Evolutionary conservation across 2,888 invertebrate species (phyloP).

Genomic region (Halictus ligatus): DNA sequence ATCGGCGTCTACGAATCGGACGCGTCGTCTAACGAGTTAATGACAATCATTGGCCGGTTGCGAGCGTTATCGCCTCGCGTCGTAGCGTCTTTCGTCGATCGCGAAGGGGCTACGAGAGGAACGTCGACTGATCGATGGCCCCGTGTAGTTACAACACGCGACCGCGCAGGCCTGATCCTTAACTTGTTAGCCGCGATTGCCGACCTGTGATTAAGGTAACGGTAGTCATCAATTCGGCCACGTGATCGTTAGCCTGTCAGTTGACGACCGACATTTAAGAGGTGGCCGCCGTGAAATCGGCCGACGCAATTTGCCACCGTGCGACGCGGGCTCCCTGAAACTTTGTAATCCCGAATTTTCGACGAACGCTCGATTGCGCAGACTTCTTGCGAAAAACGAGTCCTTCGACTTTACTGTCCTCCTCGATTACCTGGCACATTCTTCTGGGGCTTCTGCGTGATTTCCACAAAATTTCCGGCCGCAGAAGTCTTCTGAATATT

Average conservation of each 20-base stretch:
- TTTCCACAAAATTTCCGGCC: neutral
- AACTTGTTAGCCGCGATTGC: slow-evolving; percentile 73
- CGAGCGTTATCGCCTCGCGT: slow-evolving; percentile 10
- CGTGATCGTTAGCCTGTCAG: slow-evolving; percentile 75
- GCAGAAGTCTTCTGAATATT: no score
- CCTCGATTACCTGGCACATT: neutral
- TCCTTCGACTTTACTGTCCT: neutral
- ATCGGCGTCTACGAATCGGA: neutral
- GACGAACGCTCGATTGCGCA: neutral
- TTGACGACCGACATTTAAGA: slow-evolving; percentile 75
- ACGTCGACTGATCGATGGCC: slow-evolving; percentile 62
- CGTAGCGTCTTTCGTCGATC: neutral
- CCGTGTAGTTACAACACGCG: slow-evolving; percentile 63
- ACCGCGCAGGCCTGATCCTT: slow-evolving; percentile 69
- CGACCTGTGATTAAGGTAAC: slow-evolving; percentile 76
- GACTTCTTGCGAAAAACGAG: neutral
- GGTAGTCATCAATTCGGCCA: slow-evolving; percentile 75
- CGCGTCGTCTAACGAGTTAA: slow-evolving; percentile 6
- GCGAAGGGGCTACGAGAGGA: slow-evolving; percentile 19
- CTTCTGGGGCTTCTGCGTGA: neutral
- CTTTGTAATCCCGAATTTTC: slow-evolving; percentile 26
- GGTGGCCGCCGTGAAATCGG: slow-evolving; percentile 72
- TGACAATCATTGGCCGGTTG: slow-evolving; percentile 3
- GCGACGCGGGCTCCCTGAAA: slow-evolving; percentile 58
- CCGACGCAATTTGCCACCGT: slow-evolving; percentile 75